These are phyloP conservation scores for Palythoa grandis DNA, from an alignment of 92 coral and sea anemone genomes.

Conservation along the genomic window DNA sequence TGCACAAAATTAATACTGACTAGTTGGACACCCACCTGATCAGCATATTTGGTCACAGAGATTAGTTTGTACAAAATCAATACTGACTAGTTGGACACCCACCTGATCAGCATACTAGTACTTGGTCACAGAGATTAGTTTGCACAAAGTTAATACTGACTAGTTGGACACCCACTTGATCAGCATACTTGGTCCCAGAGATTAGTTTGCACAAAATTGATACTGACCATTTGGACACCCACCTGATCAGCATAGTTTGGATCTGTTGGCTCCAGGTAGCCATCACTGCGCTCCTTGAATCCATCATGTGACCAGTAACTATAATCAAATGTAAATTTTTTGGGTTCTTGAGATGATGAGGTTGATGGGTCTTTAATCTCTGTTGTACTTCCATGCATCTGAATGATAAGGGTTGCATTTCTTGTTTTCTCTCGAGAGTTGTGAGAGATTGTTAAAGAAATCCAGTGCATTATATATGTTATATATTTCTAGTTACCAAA, in stretches of 20 bases:
- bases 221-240: not conserved
- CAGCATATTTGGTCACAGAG: no score
- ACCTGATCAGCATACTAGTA: no score
- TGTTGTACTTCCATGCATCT: conserved; percentile 80
- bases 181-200: no score
- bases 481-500: no score
- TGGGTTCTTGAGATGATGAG: conserved; percentile 71
- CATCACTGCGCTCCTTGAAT: conserved; percentile 78
- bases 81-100: no score
- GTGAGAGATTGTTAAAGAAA: conserved; percentile 66
- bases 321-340: conserved; percentile 88
- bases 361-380: conserved; percentile 79
- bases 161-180: no score
- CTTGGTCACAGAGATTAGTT: no score
- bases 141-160: no score
- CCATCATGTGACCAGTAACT: conserved; percentile 98
- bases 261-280: conserved; percentile 74
- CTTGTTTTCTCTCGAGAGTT: conserved; percentile 95
- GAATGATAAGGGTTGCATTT: conserved; percentile 78
- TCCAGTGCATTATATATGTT: not conserved
- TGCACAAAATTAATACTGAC: no score
- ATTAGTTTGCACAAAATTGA: no score
- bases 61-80: no score
- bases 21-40: no score
- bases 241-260: conserved; percentile 93